Conservation (phyloP, 2,113 vertebrate species). For the Nerophis lumbriciformis region DNA sequence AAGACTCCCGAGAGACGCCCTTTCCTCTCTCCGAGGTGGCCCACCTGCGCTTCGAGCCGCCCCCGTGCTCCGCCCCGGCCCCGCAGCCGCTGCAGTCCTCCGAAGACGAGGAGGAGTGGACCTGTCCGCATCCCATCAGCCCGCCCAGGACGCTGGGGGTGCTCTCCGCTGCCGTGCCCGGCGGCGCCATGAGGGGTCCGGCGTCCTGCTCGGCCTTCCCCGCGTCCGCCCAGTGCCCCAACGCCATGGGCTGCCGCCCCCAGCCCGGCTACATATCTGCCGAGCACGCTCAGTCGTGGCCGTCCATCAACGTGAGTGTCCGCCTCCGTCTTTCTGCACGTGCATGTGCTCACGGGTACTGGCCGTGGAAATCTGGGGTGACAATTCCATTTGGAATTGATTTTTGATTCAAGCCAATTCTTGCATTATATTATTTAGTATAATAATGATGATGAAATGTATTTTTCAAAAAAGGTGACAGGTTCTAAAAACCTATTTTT, state of each 20-base stretch:
- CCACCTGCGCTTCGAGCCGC: constrained; percentile 80
- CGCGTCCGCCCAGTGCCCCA: constrained; percentile 70
- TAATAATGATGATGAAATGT: too few species aligned
- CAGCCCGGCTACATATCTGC: constrained; percentile 72
- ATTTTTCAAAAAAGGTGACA: too few species aligned
- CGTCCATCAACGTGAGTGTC: constrained; percentile 90
- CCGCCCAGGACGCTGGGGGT: constrained; percentile 76
- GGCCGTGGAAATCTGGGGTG: too few species aligned
- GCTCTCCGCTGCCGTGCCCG: constrained; percentile 70
- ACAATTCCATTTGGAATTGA: too few species aligned
- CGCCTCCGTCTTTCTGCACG: not conserved
- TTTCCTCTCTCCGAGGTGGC: constrained; percentile 87
- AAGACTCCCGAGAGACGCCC: constrained; percentile 75
- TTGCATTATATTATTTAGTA: too few species aligned
- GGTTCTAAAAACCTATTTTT: too few species aligned
- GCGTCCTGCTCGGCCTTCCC: constrained; percentile 91
- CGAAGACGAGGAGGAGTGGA: constrained; percentile 93
- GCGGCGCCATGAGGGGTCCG: constrained; percentile 80
- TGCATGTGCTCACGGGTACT: too few species aligned
- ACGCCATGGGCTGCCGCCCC: constrained; percentile 75
- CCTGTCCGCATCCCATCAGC: constrained; percentile 80
- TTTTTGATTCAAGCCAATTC: too few species aligned
- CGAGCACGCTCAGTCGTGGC: constrained; percentile 97
- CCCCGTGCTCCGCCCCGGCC: constrained; percentile 55
- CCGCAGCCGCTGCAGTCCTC: constrained; percentile 79